Evolutionary conservation across 2,888 invertebrate species (phyloP).

Genomic region (Allolobophora icterica): DNA sequence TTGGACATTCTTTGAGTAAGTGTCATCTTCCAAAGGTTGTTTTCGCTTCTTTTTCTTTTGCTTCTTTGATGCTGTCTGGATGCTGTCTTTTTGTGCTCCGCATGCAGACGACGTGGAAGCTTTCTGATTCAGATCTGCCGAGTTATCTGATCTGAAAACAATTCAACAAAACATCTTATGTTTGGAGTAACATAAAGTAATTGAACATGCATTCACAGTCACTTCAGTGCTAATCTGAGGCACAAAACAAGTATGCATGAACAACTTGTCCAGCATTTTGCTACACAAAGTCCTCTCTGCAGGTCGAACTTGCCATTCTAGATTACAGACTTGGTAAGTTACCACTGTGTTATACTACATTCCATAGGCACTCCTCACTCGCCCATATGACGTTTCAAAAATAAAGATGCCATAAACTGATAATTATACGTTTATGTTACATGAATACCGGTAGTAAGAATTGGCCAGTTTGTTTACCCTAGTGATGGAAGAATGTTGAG

Average conservation of each 20-base stretch:
- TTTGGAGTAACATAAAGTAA: not conserved
- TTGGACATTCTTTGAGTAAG: not conserved
- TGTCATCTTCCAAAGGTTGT: not conserved
- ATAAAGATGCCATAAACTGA: not conserved
- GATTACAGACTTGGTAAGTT: not conserved
- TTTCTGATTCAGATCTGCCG: not conserved
- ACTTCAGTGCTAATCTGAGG: no score
- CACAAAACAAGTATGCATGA: no score
- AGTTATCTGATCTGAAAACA: not conserved
- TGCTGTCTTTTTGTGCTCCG: not conserved
- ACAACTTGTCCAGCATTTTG: no score
- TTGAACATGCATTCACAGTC: not conserved
- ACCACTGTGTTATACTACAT: not conserved
- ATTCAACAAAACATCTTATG: not conserved
- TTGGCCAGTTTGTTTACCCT: not conserved
- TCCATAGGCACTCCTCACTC: not conserved
- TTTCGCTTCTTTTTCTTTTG: not conserved
- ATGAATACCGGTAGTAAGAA: not conserved
- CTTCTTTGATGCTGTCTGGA: not conserved
- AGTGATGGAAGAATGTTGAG: slow-evolving; percentile 59
- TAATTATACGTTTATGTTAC: not conserved
- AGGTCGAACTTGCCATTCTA: not conserved
- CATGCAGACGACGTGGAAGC: not conserved
- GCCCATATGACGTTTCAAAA: not conserved
- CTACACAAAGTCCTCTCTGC: no score